These are phyloP conservation scores for Drosophila antonietae DNA, from an alignment of 2,888 invertebrate species.

Conservation along the genomic window DNA sequence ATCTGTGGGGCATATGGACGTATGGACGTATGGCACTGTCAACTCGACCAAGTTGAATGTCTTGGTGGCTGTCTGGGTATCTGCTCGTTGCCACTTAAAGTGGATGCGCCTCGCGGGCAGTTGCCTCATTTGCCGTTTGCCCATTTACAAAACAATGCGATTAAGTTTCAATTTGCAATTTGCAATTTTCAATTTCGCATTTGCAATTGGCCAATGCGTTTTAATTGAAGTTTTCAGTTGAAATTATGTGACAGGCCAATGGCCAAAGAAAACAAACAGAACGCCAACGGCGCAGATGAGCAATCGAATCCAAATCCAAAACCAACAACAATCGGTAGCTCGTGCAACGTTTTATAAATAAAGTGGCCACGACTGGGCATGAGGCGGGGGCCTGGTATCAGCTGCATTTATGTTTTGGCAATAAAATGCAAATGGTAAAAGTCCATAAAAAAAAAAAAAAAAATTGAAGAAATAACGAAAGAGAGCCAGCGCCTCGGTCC, in stretches of 20 bases:
- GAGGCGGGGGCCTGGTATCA: constrained; percentile 33
- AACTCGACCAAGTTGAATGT: constrained; percentile 20
- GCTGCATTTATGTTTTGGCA: constrained; percentile 77
- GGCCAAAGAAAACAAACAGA: constrained; percentile 61
- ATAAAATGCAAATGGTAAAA: constrained; percentile 78
- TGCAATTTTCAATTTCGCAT: constrained; percentile 34
- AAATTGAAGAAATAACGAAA: background rate
- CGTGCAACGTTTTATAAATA: constrained; percentile 63
- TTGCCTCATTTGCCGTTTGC: constrained; percentile 23
- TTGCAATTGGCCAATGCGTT: constrained; percentile 46
- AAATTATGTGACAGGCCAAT: constrained; percentile 57
- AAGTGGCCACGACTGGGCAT: constrained; percentile 22
- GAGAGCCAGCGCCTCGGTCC: constrained; percentile 28
- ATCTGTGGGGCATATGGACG: constrained; percentile 37
- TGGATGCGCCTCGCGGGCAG: constrained; percentile 43
- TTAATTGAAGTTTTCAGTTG: constrained; percentile 66
- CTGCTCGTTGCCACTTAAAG: constrained; percentile 17
- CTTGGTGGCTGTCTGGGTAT: constrained; percentile 38
- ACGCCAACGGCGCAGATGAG: constrained; percentile 11
- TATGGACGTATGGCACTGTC: constrained; percentile 23
- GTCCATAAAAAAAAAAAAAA: constrained; percentile 51
- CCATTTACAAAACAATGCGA: constrained; percentile 60
- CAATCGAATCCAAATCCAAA: background rate
- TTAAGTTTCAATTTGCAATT: constrained; percentile 69
- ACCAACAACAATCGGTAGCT: constrained; percentile 45